These are phyloP conservation scores for Grammomys surdaster DNA, from an alignment of 2,113 vertebrate genomes.

Conservation along the genomic window DNA sequence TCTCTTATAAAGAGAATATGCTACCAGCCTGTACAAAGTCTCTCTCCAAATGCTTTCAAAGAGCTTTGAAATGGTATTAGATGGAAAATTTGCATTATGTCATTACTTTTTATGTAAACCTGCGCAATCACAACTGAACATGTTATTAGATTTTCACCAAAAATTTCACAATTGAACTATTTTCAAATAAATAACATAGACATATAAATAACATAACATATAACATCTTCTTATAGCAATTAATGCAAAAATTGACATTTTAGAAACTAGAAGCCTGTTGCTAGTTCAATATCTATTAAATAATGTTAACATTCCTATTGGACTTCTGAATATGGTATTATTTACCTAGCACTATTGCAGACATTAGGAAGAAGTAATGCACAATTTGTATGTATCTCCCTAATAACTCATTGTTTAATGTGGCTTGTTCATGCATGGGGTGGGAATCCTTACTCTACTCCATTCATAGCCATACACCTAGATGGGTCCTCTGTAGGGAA, in stretches of 20 bases:
- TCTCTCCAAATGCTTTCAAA: slow-evolving; percentile 33
- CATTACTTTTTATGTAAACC: slow-evolving; percentile 61
- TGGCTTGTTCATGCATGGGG: background rate
- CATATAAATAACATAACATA: too few relatives aligned
- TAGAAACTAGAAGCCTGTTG: background rate
- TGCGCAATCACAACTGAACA: slow-evolving; percentile 58
- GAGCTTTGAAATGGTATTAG: background rate
- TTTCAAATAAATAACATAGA: slow-evolving; percentile 78
- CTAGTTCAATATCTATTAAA: background rate
- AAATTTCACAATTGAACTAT: slow-evolving; percentile 72
- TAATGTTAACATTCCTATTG: slow-evolving; percentile 27
- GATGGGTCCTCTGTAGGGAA: background rate
- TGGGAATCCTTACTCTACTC: background rate
- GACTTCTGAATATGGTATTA: background rate
- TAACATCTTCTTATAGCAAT: background rate
- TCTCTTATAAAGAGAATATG: slow-evolving; percentile 52
- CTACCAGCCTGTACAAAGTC: background rate
- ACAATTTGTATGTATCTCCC: slow-evolving; percentile 37
- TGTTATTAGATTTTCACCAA: slow-evolving; percentile 63
- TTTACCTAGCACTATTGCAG: background rate
- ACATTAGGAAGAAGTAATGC: background rate
- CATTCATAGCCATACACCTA: background rate
- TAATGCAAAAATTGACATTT: slow-evolving; percentile 34
- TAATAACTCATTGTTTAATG: slow-evolving; percentile 46
- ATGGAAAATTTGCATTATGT: background rate